Evolutionary conservation across 2,797 vertebrate species (phyloP).

Genomic region (Onychomys arenicola): DNA sequence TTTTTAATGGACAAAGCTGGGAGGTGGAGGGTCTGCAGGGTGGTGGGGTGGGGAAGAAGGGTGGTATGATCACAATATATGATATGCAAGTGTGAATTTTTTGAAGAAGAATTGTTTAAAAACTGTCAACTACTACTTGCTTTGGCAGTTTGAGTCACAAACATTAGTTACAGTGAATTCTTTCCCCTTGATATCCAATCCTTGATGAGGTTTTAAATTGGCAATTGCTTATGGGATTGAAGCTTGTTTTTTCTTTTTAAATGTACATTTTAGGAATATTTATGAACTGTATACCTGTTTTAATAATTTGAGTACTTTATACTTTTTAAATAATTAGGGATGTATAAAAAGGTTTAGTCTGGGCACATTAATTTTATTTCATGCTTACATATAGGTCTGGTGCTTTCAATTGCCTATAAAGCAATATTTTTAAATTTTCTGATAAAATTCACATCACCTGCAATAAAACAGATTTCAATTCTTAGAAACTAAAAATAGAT

Average conservation of each 20-base stretch:
- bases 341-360: background rate
- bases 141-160: background rate
- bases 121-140: background rate
- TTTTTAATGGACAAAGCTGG: background rate
- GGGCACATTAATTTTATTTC: background rate
- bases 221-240: background rate
- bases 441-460: background rate
- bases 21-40: background rate
- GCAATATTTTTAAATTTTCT: background rate
- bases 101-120: background rate
- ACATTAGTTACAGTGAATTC: background rate
- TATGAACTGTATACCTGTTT: background rate
- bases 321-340: background rate
- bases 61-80: background rate
- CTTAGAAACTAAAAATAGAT: background rate
- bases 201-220: background rate
- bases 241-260: background rate
- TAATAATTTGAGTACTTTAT: background rate
- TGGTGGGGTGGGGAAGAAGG: background rate
- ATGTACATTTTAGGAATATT: background rate
- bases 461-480: background rate
- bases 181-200: background rate
- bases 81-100: background rate
- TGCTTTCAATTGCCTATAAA: background rate
- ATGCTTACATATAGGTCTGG: background rate